A percentile compares a stretch with the other conserved stretches of the same genome.
phyloP scores from a whole-genome alignment of 1,140 invertebrate genomes.

The Cydia pomonella region DNA sequence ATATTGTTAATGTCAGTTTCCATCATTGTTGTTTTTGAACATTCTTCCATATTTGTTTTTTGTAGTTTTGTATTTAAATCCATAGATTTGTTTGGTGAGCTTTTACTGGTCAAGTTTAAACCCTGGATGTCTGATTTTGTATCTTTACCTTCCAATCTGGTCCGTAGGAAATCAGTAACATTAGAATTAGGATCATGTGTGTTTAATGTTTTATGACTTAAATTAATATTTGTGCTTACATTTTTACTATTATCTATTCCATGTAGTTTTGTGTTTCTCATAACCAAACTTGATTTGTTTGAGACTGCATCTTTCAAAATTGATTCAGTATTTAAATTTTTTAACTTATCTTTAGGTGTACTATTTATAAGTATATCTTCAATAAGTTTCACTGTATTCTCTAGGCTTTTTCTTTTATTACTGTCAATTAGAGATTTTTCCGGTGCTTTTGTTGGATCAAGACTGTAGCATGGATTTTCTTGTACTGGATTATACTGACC shows the following conservation, averaged over 20 bases:
- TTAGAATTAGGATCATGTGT: too few species aligned
- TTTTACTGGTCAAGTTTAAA: too few species aligned
- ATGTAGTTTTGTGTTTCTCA: neutral
- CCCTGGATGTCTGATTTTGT: too few species aligned
- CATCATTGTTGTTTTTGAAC: neutral
- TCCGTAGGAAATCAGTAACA: too few species aligned
- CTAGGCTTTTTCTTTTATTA: conserved; percentile 59
- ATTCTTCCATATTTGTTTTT: neutral
- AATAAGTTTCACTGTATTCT: conserved; percentile 68
- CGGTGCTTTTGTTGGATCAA: conserved; percentile 48
- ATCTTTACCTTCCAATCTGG: too few species aligned
- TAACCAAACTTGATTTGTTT: neutral
- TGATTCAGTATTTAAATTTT: conserved; percentile 35
- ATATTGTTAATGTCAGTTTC: neutral
- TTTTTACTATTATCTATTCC: neutral
- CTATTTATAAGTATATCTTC: conserved; percentile 67
- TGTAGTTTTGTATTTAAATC: too few species aligned
- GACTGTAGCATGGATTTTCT: conserved; percentile 12
- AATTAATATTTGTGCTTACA: neutral
- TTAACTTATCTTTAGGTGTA: conserved; percentile 37
- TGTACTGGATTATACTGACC: conserved; percentile 42
- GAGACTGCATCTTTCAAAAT: neutral
- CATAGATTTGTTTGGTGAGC: too few species aligned
- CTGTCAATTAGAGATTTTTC: conserved; percentile 44
- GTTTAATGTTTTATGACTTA: neutral